Evolutionary conservation across 2,888 invertebrate genomes (phyloP).

Genomic region (Orthonychiurus folsomi): DNA sequence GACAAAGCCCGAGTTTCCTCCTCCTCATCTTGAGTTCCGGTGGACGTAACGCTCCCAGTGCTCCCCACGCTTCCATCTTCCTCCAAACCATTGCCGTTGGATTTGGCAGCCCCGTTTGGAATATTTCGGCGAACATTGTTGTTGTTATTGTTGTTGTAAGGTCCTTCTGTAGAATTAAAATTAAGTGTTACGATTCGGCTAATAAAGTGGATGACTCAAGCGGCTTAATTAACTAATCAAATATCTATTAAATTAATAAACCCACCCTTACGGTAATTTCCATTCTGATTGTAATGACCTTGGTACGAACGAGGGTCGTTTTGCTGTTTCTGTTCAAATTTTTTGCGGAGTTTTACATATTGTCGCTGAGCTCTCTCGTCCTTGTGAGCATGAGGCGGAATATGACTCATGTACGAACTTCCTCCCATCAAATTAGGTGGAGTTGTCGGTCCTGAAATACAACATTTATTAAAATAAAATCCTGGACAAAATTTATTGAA

Average conservation of each 20-base stretch:
- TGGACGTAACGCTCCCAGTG: conserved; percentile 47
- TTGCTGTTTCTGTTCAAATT: conserved; percentile 59
- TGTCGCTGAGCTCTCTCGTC: conserved; percentile 71
- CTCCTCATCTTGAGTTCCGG: conserved; percentile 53
- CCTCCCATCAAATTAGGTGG: conserved; percentile 24
- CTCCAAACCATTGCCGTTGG: conserved; percentile 42
- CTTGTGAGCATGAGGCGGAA: conserved; percentile 49
- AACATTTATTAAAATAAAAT: conserved; percentile 1
- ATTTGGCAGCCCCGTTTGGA: conserved; percentile 38
- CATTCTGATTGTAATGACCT: conserved; percentile 32
- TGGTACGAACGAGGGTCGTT: conserved; percentile 18
- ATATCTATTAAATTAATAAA: not conserved
- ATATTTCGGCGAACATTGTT: conserved; percentile 25
- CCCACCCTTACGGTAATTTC: conserved; percentile 12
- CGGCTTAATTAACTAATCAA: no score
- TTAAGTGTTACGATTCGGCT: no score
- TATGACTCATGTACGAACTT: conserved; percentile 25
- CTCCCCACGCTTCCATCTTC: conserved; percentile 56
- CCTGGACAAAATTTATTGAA: conserved; percentile 8
- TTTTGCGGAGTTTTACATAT: conserved; percentile 65
- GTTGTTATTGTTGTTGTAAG: conserved; percentile 22
- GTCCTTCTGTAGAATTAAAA: not conserved
- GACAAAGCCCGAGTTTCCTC: conserved; percentile 56
- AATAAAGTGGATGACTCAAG: no score
- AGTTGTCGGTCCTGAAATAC: conserved; percentile 20